phyloP scores from a whole-genome alignment of 1,140 invertebrate species.

The Drosophila nebulosa region DNA sequence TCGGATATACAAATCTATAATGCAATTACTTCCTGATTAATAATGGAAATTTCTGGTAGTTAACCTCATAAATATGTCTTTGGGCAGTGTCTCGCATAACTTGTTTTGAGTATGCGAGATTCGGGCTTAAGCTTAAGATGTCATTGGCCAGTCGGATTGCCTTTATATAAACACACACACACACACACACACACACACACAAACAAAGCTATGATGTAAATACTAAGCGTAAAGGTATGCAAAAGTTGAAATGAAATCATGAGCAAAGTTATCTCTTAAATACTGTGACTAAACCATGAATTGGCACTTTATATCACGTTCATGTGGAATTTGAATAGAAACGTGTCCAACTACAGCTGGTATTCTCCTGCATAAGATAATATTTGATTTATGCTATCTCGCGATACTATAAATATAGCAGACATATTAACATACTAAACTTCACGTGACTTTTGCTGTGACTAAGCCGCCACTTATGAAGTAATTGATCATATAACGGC shows the following conservation, averaged over 20 bases:
- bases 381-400: conserved; percentile 26
- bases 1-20: neutral
- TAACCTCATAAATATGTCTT: conserved; percentile 36
- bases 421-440: conserved; percentile 17
- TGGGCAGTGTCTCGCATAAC: conserved; percentile 16
- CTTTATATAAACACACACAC: neutral
- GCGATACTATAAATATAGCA: no score
- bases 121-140: conserved; percentile 35
- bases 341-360: neutral
- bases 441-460: conserved; percentile 26
- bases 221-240: neutral
- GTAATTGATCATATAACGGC: neutral
- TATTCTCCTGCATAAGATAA: conserved; percentile 2
- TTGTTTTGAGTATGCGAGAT: conserved; percentile 14
- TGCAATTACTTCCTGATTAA: conserved; percentile 5
- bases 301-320: neutral
- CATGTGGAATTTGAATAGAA: neutral
- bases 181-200: neutral
- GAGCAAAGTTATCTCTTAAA: neutral
- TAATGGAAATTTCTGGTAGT: conserved; percentile 19
- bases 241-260: neutral
- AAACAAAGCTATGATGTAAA: neutral
- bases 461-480: conserved; percentile 24
- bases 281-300: neutral
- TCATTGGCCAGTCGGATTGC: conserved; percentile 31